These are phyloP conservation scores for Enteromius trimaculatus DNA, from an alignment of 2,797 vertebrate species.

Conservation along the genomic window DNA sequence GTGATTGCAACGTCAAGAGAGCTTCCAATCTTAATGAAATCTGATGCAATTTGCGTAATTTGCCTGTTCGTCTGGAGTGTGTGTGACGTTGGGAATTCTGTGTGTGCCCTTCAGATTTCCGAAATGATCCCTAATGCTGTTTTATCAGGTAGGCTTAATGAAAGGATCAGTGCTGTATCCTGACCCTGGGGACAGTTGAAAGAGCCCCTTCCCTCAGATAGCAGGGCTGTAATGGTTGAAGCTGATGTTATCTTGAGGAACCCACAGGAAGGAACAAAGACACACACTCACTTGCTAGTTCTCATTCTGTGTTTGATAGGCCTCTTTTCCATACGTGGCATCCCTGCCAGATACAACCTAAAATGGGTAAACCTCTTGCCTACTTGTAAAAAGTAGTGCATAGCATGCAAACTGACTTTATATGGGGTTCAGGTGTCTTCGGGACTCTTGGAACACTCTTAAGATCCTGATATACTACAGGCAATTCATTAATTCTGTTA, in stretches of 20 bases:
- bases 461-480: neutral
- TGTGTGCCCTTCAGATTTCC: conserved; percentile 36
- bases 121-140: conserved; percentile 44
- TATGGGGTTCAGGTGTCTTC: neutral
- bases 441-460: neutral
- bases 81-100: conserved; percentile 30
- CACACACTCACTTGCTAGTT: conserved; percentile 41
- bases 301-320: conserved; percentile 40
- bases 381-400: neutral
- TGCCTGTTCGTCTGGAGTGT: conserved; percentile 25
- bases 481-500: neutral
- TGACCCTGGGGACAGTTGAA: conserved; percentile 59
- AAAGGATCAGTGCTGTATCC: conserved; percentile 58
- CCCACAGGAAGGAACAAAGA: conserved; percentile 66
- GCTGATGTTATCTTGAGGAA: conserved; percentile 66
- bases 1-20: neutral
- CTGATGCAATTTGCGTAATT: conserved; percentile 32
- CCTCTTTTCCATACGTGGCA: neutral
- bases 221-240: conserved; percentile 55
- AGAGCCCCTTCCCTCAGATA: conserved; percentile 42
- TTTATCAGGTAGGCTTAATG: conserved; percentile 57
- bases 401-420: neutral
- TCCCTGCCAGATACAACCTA: conserved; percentile 30
- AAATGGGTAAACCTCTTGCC: neutral
- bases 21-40: conserved; percentile 18